Conservation (phyloP, 1,140 invertebrate species). For the Melanaphis sacchari region DNA sequence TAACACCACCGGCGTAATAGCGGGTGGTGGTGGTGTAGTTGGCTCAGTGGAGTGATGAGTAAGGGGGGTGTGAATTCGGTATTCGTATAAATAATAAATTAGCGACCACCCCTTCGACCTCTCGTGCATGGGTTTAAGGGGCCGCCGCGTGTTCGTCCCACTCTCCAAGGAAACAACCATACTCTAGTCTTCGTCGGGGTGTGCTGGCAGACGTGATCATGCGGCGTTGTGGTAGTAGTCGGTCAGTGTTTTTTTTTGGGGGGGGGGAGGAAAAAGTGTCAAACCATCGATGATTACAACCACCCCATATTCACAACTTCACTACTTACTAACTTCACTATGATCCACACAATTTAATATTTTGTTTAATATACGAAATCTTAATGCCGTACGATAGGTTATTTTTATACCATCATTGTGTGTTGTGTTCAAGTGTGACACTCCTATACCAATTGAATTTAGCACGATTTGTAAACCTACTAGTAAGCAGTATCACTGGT, state of each 20-base stretch:
- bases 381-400: not conserved
- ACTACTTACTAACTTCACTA: not conserved
- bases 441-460: not conserved
- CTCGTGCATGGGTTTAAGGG: not conserved
- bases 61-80: not conserved
- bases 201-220: not conserved
- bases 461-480: too few relatives aligned
- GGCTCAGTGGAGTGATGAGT: too few relatives aligned
- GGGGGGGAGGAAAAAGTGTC: not conserved
- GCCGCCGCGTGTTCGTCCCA: not conserved
- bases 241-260: too few relatives aligned
- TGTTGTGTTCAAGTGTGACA: not conserved
- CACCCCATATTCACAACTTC: not conserved
- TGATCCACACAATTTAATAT: not conserved
- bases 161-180: not conserved
- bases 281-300: not conserved
- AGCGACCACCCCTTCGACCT: not conserved
- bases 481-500: not conserved
- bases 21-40: not conserved
- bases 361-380: not conserved
- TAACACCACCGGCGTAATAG: not conserved
- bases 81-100: constrained; percentile 6
- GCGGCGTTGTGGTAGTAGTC: not conserved
- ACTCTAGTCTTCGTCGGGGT: not conserved
- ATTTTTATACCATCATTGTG: too few relatives aligned